phyloP scores from a whole-genome alignment of 2,113 vertebrate species.

The Triplophysa rosa region DNA sequence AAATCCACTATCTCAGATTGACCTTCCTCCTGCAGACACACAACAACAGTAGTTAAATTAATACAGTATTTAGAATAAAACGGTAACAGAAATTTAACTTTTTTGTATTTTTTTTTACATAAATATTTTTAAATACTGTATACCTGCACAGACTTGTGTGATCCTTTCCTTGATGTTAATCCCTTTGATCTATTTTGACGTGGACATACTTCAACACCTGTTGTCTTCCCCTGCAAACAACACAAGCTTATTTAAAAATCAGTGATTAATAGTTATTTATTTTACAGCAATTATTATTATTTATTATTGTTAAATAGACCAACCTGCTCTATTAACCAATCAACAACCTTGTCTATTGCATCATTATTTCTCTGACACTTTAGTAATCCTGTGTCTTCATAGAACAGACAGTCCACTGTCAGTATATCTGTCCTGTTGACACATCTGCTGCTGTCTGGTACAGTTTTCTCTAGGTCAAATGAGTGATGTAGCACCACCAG shows the following conservation, averaged over 20 bases:
- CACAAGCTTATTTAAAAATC: too few relatives aligned
- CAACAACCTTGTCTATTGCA: neutral
- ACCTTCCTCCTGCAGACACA: too few relatives aligned
- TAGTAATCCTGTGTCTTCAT: constrained; percentile 20
- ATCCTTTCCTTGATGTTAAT: too few relatives aligned
- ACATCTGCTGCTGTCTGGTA: neutral
- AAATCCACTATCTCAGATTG: too few relatives aligned
- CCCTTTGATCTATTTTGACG: neutral
- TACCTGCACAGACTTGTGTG: too few relatives aligned
- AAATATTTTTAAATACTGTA: too few relatives aligned
- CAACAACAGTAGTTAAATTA: too few relatives aligned
- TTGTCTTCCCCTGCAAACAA: neutral
- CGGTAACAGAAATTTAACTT: too few relatives aligned
- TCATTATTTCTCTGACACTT: constrained; percentile 9
- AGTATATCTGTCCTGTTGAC: neutral
- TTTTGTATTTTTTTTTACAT: too few relatives aligned
- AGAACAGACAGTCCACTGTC: constrained; percentile 2
- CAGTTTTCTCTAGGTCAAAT: neutral
- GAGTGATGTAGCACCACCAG: constrained; percentile 29
- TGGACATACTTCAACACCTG: neutral
- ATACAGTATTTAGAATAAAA: too few relatives aligned
- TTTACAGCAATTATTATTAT: too few relatives aligned
- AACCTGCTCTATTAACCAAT: neutral
- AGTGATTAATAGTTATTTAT: neutral
- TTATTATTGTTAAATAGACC: neutral